A percentile compares a stretch with the other conserved stretches of the same genome.
These are phyloP conservation scores for Cacatua alba DNA, from an alignment of 2,113 vertebrate species.

Conservation along the genomic window DNA sequence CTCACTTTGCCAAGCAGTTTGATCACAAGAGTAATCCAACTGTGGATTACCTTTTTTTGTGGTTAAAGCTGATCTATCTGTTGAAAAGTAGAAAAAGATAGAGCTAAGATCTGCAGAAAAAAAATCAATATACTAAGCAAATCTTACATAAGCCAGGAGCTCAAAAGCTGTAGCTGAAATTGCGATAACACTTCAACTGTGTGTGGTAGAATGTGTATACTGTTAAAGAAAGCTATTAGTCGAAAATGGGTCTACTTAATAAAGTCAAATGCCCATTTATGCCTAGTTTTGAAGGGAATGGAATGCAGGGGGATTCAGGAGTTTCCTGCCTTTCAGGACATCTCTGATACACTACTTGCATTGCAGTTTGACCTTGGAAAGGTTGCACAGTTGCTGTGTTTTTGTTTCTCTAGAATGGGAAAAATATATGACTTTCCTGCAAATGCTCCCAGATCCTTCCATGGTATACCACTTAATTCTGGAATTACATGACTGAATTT, in stretches of 20 bases:
- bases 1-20: not conserved
- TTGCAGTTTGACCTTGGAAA: not conserved
- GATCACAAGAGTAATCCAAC: not conserved
- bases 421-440: not conserved
- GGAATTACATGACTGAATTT: not conserved
- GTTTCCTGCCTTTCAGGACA: not conserved
- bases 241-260: not conserved
- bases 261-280: not conserved
- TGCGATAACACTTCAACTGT: not conserved
- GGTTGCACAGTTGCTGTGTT: not conserved
- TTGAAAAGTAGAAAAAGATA: not conserved
- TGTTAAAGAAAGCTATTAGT: not conserved
- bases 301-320: not conserved
- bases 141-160: not conserved
- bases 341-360: not conserved
- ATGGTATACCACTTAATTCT: not conserved
- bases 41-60: not conserved
- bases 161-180: not conserved
- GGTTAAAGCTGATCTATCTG: not conserved
- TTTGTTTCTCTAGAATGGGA: not conserved
- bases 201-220: not conserved
- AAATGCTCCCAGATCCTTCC: not conserved
- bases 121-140: not conserved
- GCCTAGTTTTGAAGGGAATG: not conserved
- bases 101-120: not conserved